Evolutionary conservation across 2,113 vertebrate genomes (phyloP).

Genomic region (Gallinago paraguaiae): DNA sequence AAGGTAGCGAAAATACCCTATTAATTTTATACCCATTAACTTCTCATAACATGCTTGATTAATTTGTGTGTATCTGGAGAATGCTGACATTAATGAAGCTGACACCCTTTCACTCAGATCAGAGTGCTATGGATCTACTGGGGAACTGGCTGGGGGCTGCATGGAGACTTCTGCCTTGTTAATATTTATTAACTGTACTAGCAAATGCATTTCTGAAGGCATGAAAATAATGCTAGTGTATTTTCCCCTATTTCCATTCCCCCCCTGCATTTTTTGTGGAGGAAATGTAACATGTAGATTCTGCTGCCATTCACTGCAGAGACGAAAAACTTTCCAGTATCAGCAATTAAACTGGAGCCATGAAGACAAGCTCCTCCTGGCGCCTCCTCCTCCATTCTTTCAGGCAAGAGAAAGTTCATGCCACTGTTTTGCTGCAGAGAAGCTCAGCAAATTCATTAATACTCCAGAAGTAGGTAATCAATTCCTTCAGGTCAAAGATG

Average conservation of each 20-base stretch:
- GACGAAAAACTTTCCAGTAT: not conserved
- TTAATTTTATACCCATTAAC: not conserved
- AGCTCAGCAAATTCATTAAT: conserved; percentile 47
- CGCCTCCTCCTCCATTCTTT: conserved; percentile 12
- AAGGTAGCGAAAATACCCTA: not conserved
- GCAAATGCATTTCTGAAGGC: not conserved
- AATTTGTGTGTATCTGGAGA: not conserved
- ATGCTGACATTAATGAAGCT: not conserved
- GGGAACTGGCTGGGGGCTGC: not conserved
- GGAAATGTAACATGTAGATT: not conserved
- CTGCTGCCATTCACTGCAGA: not conserved
- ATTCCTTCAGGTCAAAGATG: conserved; percentile 52
- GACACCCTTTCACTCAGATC: not conserved
- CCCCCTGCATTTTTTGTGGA: not conserved
- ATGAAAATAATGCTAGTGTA: not conserved
- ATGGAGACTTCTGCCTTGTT: not conserved
- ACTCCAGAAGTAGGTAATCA: conserved; percentile 33
- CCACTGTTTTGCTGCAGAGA: conserved; percentile 27
- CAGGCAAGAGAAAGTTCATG: conserved; percentile 11
- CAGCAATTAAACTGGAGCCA: not conserved
- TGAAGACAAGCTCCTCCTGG: not conserved
- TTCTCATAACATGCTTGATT: conserved; percentile 12
- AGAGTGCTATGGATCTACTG: not conserved
- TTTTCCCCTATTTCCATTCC: not conserved
- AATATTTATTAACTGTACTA: conserved; percentile 17